A percentile compares a stretch with the other conserved stretches of the same genome.
These are phyloP conservation scores for Sebastes iracundus DNA, from an alignment of 2,797 vertebrate genomes.

Conservation along the genomic window DNA sequence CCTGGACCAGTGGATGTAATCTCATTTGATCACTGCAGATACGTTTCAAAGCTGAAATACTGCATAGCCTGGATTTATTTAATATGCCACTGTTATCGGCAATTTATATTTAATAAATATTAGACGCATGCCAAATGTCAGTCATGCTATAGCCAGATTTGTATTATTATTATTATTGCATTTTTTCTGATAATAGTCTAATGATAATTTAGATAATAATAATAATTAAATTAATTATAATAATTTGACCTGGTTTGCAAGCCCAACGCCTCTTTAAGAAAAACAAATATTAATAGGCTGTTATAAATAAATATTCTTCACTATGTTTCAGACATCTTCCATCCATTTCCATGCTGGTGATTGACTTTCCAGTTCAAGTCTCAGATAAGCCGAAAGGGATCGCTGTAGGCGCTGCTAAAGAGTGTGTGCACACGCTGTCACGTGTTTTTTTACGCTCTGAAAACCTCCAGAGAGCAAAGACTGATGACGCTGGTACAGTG, in stretches of 20 bases:
- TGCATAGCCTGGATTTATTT: slow-evolving; percentile 54
- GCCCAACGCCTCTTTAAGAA: not conserved
- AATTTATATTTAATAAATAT: not conserved
- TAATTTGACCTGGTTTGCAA: not conserved
- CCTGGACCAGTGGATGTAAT: slow-evolving; percentile 83
- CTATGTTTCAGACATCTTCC: slow-evolving; percentile 16
- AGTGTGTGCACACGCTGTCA: slow-evolving; percentile 73
- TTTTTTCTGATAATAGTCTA: not conserved
- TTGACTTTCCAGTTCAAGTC: slow-evolving; percentile 78
- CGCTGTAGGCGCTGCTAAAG: slow-evolving; percentile 88
- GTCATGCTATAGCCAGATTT: not conserved
- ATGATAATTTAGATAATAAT: not conserved
- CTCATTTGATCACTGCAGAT: slow-evolving; percentile 85
- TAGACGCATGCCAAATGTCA: not conserved
- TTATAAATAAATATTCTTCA: slow-evolving; percentile 1
- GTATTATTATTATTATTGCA: not conserved
- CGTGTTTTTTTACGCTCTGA: slow-evolving; percentile 71
- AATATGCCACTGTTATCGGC: slow-evolving; percentile 34
- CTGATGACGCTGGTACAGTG: slow-evolving; percentile 77
- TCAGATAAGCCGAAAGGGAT: slow-evolving; percentile 85
- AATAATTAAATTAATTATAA: not conserved
- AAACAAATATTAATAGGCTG: not conserved
- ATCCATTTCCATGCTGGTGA: slow-evolving; percentile 47
- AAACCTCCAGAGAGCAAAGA: slow-evolving; percentile 77
- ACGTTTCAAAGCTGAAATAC: slow-evolving; percentile 76